Conservation (phyloP, 2,113 vertebrate genomes). For the Carollia perspicillata region DNA sequence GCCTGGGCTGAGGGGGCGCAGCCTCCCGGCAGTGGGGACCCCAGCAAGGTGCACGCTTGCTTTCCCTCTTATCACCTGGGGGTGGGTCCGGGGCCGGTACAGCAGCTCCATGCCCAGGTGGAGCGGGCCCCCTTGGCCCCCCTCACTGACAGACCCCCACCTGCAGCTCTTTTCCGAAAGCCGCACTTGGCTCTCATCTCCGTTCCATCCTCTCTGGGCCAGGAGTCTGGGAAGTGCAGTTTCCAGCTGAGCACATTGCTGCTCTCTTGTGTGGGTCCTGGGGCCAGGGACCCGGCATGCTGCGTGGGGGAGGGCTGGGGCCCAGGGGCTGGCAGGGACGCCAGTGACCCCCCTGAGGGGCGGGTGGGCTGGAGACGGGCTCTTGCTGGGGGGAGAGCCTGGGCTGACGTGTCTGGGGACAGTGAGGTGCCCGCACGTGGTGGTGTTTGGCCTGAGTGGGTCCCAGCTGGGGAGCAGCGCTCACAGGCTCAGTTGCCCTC, state of each 20-base stretch:
- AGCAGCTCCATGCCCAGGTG: neutral
- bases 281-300: neutral
- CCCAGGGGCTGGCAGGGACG: neutral
- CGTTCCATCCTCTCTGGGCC: neutral
- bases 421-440: neutral
- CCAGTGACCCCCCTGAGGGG: neutral
- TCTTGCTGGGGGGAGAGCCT: neutral
- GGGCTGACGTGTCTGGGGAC: neutral
- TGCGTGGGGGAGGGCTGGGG: too few species aligned
- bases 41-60: neutral
- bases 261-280: neutral
- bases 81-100: neutral
- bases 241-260: neutral
- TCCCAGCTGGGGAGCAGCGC: too few species aligned
- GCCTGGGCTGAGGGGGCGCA: neutral
- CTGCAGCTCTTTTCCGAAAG: neutral
- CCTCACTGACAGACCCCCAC: neutral
- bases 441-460: neutral
- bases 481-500: neutral
- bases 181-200: neutral
- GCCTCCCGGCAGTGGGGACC: neutral
- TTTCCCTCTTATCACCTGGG: neutral
- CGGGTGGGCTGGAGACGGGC: too few species aligned
- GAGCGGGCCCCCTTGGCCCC: fast-evolving
- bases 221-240: neutral